Conservation (phyloP, 2,797 vertebrate genomes). For the Odontamblyopus lacepedii region DNA sequence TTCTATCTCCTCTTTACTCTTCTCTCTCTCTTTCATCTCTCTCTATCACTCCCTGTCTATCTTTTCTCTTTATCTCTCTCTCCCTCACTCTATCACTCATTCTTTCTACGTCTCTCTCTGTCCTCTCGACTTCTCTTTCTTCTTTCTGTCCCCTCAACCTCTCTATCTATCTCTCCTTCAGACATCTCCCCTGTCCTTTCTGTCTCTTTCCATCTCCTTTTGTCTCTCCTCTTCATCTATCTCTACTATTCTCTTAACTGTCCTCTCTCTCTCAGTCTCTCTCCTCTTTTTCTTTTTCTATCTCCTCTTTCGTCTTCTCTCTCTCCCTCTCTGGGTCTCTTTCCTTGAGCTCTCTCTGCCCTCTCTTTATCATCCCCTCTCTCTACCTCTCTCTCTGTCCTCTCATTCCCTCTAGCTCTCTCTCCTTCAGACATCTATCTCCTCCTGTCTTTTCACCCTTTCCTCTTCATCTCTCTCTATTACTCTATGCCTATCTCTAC, state of each 20-base stretch:
- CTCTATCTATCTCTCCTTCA: slow-evolving; percentile 11
- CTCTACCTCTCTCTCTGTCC: too few species aligned
- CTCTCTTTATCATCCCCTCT: too few species aligned
- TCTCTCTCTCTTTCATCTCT: neutral
- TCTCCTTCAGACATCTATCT: too few species aligned
- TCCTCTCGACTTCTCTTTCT: slow-evolving; percentile 29
- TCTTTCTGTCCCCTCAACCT: slow-evolving; percentile 17
- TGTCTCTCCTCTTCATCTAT: slow-evolving; percentile 24
- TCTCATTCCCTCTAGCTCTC: too few species aligned
- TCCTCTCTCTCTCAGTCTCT: slow-evolving; percentile 2
- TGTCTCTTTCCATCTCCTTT: slow-evolving; percentile 32
- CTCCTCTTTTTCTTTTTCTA: slow-evolving; percentile 33
- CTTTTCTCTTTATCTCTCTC: slow-evolving; percentile 8
- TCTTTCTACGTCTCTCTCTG: slow-evolving; percentile 7
- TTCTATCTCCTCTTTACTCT: slow-evolving; percentile 1
- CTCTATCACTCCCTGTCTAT: slow-evolving; percentile 18
- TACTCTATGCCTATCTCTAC: too few species aligned
- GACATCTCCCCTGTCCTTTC: neutral
- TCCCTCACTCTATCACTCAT: slow-evolving; percentile 18
- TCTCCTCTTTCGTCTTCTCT: too few species aligned
- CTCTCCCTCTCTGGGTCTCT: too few species aligned
- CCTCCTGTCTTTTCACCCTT: too few species aligned
- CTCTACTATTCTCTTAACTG: slow-evolving; percentile 21
- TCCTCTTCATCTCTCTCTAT: too few species aligned
- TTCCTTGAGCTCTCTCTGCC: too few species aligned